Base-by-base conservation (phyloP, 2,888 invertebrate genomes). In the Amiota mariae region DNA sequence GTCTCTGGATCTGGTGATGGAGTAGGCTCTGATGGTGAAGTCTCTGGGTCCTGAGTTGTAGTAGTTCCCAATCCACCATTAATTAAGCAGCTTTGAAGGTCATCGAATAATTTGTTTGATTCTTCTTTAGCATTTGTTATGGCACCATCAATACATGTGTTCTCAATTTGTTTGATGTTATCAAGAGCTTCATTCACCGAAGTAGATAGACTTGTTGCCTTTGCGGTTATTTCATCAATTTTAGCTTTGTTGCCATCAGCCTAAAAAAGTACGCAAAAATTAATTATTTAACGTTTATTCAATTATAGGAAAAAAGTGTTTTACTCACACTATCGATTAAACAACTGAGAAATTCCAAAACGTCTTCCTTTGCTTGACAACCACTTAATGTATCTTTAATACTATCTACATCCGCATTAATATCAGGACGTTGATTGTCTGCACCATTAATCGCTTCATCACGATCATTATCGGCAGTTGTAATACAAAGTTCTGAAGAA, bases 261-360 rank as follows among this genome's bases (percentile, higher is more conserved):
- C 67, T 68, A 49, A 18, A 67, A 8, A 11, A 12, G 12, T 59
- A 11, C 9, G 11, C 3, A 54, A 54, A 8, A n/a, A 54, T 54
- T 54, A n/a, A n/a, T n/a, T 54, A n/a, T 12, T 10, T 13, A 12
- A 13, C 4, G 13, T 24, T 13, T 12, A 61, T 56, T 57, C 9
- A 10, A 10, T 3, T 57, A n/a, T 54, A 4, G 8, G n/a, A 54
- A n/a, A n/a, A n/a, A 54, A 8, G 12, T n/a, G 13, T 63, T 24
- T 9, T 15, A 68, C 67, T 51, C 36, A 68, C 67, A 9, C 20
- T 68, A n/a, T 68, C 67, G 24, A 54, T 54, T 13, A 68, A 49
- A 68, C 67, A 68, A 9, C 54, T 20, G 8, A 54, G 51, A 68
- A 15, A 68, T 20, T 51, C 24, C 13, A 68, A 6, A 10, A 24